Base-by-base conservation (phyloP, 1,140 invertebrate species). In the Schmidtea mediterranea region DNA sequence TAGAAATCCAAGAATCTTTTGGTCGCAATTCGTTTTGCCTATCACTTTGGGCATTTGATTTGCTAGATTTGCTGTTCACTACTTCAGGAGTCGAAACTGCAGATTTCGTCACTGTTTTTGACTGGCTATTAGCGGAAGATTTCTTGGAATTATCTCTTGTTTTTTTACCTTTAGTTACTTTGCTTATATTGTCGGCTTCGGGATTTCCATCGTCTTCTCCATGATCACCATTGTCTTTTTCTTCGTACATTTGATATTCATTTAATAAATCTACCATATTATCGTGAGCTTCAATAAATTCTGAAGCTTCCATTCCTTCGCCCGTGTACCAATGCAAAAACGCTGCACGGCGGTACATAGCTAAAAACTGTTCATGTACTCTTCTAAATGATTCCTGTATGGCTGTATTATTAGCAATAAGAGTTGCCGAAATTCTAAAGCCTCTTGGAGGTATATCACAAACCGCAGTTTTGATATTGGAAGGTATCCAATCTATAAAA, bases 221-320 rank as follows among this genome's bases (percentile, higher is more conserved):
- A 16, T 46, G 6, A 15, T 57, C 54, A 13, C 57, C 54, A 23
- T 16, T 49, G 8, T 50, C 24, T n/a, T 54, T 53, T n/a, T 55
- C 55, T 48, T 80, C 78, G 63, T 82, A 82, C 62, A 82, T 79
- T 58, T 82, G 80, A 61, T 82, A 82, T 58, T 82, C 79, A 52
- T 78, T 77, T 41, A 59, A 53, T 18, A 60, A 49, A 49, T 60
- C 58, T 48, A 58, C 61, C 58, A 60, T 60, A 46, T 60, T 66
- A 21, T 71, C 72, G 55, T 76, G 74, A 0, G 74, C 74, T 59
- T 76, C 74, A 23, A 70, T 74, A 60, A 77, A 76, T 56, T 77
- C 75, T 69, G 73, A 74, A 55, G 78, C 75, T 56, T 77, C 75
- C 75, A 78, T 77, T 1, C 76, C 76, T 54, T 77, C 78, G 1